Percentiles rank a stretch among this genome's conserved stretches.
phyloP scores from a whole-genome alignment of 2,888 invertebrate species.

The Tanytarsus gracilentus region DNA sequence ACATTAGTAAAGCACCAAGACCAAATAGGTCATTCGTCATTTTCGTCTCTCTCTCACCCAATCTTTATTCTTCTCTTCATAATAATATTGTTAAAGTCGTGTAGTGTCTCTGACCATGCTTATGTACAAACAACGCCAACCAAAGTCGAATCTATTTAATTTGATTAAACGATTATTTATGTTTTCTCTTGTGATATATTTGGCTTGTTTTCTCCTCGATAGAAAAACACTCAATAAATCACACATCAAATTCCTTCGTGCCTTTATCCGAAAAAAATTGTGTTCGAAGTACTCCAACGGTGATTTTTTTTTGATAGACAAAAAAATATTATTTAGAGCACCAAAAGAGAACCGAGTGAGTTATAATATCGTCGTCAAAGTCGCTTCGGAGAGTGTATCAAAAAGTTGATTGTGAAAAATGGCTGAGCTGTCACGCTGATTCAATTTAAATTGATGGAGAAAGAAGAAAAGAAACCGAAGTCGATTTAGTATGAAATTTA shows the following conservation, averaged over 20 bases:
- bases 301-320: too few species aligned
- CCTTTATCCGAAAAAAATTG: too few species aligned
- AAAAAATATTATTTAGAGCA: conserved; percentile 26
- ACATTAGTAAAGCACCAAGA: conserved; percentile 12
- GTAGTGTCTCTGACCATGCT: conserved; percentile 24
- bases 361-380: conserved; percentile 6
- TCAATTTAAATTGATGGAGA: background rate
- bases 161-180: conserved; percentile 28
- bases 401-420: conserved; percentile 26
- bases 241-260: background rate
- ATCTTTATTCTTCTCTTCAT: background rate
- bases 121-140: background rate
- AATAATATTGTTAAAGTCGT: background rate
- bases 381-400: conserved; percentile 6
- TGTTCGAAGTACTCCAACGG: too few species aligned
- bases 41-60: too few species aligned
- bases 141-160: conserved; percentile 2
- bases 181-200: conserved; percentile 8
- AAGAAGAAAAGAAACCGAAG: background rate
- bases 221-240: conserved; percentile 3
- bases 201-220: background rate
- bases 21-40: conserved; percentile 22
- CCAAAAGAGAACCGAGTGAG: background rate
- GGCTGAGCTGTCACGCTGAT: conserved; percentile 23
- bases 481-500: conserved; percentile 10